phyloP scores from a whole-genome alignment of 2,888 invertebrate species.

The Bedellia somnulentella region DNA sequence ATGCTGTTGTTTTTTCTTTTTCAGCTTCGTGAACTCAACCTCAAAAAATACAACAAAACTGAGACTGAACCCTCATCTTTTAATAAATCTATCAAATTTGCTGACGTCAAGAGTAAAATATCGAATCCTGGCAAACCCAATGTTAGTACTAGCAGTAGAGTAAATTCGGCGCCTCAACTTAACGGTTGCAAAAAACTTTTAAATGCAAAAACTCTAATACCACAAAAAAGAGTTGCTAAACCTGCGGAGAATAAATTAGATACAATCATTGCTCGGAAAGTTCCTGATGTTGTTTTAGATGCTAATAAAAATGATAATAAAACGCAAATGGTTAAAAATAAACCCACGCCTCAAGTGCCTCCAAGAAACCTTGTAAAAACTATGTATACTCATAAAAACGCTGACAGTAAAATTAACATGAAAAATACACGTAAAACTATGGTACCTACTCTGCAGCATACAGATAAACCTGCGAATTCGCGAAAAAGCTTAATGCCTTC shows the following conservation, averaged over 20 bases:
- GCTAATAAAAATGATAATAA: no score
- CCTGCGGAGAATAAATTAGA: no score
- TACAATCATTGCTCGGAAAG: no score
- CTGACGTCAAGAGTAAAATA: not conserved
- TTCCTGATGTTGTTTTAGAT: no score
- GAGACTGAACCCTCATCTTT: constrained; percentile 1
- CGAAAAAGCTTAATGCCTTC: constrained; percentile 19
- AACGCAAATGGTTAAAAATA: no score
- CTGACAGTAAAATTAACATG: no score
- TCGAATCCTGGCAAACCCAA: no score
- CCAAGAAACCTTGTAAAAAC: no score
- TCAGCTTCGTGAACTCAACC: constrained; percentile 35
- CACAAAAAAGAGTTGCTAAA: not conserved
- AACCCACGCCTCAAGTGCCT: no score
- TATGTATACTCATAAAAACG: no score
- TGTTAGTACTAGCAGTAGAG: not conserved
- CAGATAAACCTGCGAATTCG: constrained; percentile 1
- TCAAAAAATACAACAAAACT: constrained; percentile 29
- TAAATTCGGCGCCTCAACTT: not conserved
- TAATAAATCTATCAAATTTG: not conserved
- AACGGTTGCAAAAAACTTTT: not conserved
- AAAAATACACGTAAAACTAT: no score
- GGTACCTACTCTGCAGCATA: no score
- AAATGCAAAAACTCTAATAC: not conserved
- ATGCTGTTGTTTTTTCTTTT: constrained; percentile 15